A percentile compares a stretch with the other conserved stretches of the same genome.
Conservation (phyloP, 2,113 vertebrate genomes). For the Coryphaenoides rupestris region DNA sequence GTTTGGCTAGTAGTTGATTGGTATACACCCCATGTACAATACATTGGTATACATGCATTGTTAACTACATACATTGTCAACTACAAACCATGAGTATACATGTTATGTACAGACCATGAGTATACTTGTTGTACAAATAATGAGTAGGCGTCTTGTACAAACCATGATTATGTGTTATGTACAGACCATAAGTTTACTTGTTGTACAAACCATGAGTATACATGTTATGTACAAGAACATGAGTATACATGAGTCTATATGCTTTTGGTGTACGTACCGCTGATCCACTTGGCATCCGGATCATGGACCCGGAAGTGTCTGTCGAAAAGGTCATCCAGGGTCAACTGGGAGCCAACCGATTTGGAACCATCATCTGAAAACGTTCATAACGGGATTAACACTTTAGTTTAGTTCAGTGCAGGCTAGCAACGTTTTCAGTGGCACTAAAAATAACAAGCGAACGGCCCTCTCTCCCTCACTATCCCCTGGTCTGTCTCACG, state of each 20-base stretch:
- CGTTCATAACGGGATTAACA: too few species aligned
- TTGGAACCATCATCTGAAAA: constrained; percentile 78
- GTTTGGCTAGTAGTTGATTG: too few species aligned
- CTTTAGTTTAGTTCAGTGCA: too few species aligned
- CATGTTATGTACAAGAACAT: too few species aligned
- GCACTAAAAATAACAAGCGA: too few species aligned
- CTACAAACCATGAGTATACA: background rate
- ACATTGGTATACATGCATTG: background rate
- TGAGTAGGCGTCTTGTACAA: too few species aligned
- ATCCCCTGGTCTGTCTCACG: too few species aligned
- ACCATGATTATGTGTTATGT: background rate
- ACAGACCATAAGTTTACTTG: too few species aligned
- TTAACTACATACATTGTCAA: background rate
- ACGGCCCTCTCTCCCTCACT: too few species aligned
- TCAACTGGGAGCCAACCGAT: constrained; percentile 77
- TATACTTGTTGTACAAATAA: background rate
- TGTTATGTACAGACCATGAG: background rate
- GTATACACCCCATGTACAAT: background rate
- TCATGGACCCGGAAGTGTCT: constrained; percentile 81
- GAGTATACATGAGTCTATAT: too few species aligned
- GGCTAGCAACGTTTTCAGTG: too few species aligned
- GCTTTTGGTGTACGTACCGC: constrained; percentile 70
- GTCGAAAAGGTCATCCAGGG: constrained; percentile 87
- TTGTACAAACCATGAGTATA: too few species aligned
- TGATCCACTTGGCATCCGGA: constrained; percentile 88